Base-by-base conservation (phyloP, 2,113 vertebrate species). In the Todiramphus saurophagus region DNA sequence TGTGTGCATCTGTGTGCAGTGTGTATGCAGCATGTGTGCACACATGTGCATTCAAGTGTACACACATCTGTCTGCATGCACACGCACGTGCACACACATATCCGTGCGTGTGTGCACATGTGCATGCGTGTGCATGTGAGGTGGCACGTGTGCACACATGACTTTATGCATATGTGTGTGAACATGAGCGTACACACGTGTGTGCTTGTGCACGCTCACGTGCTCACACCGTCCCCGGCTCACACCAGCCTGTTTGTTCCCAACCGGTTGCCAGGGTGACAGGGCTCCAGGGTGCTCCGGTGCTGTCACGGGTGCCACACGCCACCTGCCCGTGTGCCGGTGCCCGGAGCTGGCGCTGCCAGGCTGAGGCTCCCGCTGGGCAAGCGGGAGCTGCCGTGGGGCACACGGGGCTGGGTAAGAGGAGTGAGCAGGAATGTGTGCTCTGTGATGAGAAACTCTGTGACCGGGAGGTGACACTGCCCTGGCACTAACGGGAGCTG, bases 121-220 rank as follows among this genome's bases (percentile, higher is more conserved):
- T 25, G 23, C n/a, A 35, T 35, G 7, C n/a, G 24, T 7, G 12
- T 60, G 11, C 19, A 10, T 24, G 48, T 50, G 21, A 50, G 23
- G 19, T 48, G 48, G 20, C 48, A 13, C 43, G 27, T 7, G 35
- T 39, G 35, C 39, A 3, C 3, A 19, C 41, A 1, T 27, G 28
- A 16, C 27, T 20, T 17, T 5, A 13, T 9, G 24, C 25, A 17
- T 6, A 1, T 13, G 7, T 7, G 75, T 13, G 44, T 13, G 48
- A 31, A 8, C 16, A 1, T 0, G 48, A 11, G 3, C 3, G 31
- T 7, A 4, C 12, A 7, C 11, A 1, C 1, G 13, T 0, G 3
- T 2, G 30, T 33, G 43, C 33, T 6, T 3, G 2, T 23, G 74
- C 48, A 17, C 6, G 0, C 66, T 28, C 16, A 1, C 1, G 13